Base-by-base conservation (phyloP, 2,888 invertebrate species). In the Calliphora vomitoria region DNA sequence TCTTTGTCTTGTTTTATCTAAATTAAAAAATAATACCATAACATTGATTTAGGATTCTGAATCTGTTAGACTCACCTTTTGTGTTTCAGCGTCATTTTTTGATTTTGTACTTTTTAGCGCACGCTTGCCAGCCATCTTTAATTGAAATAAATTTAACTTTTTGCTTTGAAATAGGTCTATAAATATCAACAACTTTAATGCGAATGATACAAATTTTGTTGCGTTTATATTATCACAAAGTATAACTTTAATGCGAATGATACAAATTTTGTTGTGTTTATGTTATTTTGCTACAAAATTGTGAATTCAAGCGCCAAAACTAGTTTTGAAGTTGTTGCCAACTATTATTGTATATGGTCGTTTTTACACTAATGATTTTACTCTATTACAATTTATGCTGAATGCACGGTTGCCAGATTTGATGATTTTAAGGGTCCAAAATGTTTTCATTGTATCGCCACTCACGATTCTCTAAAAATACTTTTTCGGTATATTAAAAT, bases 1-100 rank as follows among this genome's bases (percentile, higher is more conserved):
- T 90, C 83, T 38, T 87, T 69, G 6, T 58, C 88, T 41, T 80
- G 55, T 85, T 6, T 31, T 0, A 20, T 31, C 75, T 86, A 15
- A 8, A 60, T 8, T n/a, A 74, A 20, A n/a, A 66, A 66, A 31
- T 38, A 11, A 47, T 11, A 13, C 8, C 6, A 6, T 44, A 31
- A 80, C 25, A 25, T 31, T 13, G 58, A 1, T 41, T 18, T 15
- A 10, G 11, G 8, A 47, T 71, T 64, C 4, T 13, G 31, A 44
- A 74, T 44, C 31, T 53, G 25, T 3, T 1, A 8, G 35, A 11
- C 47, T 10, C 64, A 86, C 86, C 66, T 66, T 68, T 44, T 58
- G 62, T 15, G 31, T 13, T 60, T 50, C 60, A 13, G 11, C n/a
- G 8, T 53, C 60, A 13, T 60, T 47, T 38, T 8, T 4, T 8